Evolutionary conservation across 1,140 invertebrate genomes (phyloP), one percentile per base, ranked within the genome.

Genomic region (Dinoponera quadriceps): DNA sequence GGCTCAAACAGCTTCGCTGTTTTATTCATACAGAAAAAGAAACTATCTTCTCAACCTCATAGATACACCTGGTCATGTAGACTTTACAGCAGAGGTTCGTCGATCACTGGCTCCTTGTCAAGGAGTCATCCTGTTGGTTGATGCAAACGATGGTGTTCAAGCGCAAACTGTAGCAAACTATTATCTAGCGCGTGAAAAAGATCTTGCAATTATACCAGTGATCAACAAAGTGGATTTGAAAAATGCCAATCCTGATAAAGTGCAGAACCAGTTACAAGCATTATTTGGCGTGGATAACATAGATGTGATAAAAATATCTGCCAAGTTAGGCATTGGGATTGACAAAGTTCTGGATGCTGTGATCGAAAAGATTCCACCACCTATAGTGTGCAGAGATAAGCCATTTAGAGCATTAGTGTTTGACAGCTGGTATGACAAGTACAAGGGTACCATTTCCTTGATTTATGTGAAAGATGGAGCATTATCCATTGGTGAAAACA

Each of bases 81-180:
- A 99, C 94, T 99, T 99, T 94, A 97, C 97, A 4, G 99, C 98
- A 95, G 99, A 99, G 96, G 99, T 99, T n/a, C 95, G 97, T 3
- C 94, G 97, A 60, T 99, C 98, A 49, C 95, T 99, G 83, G 95
- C 96, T 83, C 98, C 98, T 29, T 99, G 98, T 93, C 97, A 99
- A 95, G 99, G 99, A 2, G 99, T 99, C 7, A 96, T 99, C 84
- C 93, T 99, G 9, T 92, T 99, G 29, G 97, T 99, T 0, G 99
- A 99, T 95, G 98, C 99, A 3, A 99, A 99, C 94, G 97, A 99
- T 92, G 98, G 98, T 18, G 97, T 99, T 51, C 98, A 99, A 95
- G 99, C 99, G 1, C 99, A 99, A 94, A 99, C 99, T 1, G 97
- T 99, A 16, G 98, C 99, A 13, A 99, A 99, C 90, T 99, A 98